Evolutionary conservation across 1,140 invertebrate genomes (phyloP), one percentile per base, ranked within the genome.

Genomic region (Drosophila insularis): DNA sequence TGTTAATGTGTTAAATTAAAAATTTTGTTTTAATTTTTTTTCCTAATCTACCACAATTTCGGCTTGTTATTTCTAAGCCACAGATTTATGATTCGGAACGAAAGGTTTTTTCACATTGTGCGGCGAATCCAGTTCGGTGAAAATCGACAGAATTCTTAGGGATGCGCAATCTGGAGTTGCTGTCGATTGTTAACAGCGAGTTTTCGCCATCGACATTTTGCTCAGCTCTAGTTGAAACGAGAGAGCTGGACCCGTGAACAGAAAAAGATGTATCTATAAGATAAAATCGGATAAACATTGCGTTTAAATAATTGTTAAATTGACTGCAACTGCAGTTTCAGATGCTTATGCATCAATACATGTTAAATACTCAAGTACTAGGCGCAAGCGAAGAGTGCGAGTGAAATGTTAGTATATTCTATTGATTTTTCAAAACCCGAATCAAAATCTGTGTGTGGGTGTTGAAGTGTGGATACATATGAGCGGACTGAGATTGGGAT

Each of bases 281-380:
- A 50, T 50, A 50, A 50, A 50, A 50, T 50, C 43, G 43, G 43
- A 50, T 50, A 50, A 50, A 50, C 43, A 50, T 50, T 50, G 43
- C 17, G 43, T 50, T 50, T 50, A 50, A 50, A 50, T 50, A 50
- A 50, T 50, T 50, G 11, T 21, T 50, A 21, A 46, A 50, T 50
- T 21, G 7, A 50, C 43, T 50, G 43, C 43, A 50, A 19, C 19
- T 50, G 43, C 43, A 50, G 43, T 50, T 50, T 19, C 6, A 50
- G 43, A 17, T 50, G 43, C 43, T 11, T 50, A 50, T 50, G 43
- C 43, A 50, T 50, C 43, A 11, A 50, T 21, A 50, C 43, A 50
- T 21, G 43, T 50, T 50, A 10, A 50, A 50, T 50, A 50, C 17
- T 21, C 43, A 50, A 50, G 43, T 19, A 50, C 43, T 50, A 21